These are phyloP conservation scores for Watsonalla cultraria DNA, from an alignment of 2,888 invertebrate genomes.

Conservation along the genomic window DNA sequence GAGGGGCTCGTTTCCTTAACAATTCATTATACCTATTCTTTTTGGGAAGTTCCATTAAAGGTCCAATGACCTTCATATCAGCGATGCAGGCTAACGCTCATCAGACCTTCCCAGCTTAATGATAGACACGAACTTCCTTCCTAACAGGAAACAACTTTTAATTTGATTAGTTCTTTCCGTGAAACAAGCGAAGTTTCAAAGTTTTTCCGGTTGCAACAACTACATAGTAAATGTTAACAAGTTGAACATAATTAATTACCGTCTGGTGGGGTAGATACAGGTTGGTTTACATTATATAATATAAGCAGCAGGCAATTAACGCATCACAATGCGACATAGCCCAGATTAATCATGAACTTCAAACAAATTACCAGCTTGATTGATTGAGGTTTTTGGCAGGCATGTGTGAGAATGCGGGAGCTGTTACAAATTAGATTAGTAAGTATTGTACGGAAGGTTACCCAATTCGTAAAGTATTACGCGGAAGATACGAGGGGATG, in stretches of 20 bases:
- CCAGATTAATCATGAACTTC: slow-evolving; percentile 12
- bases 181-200: slow-evolving; percentile 33
- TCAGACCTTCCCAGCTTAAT: slow-evolving; percentile 18
- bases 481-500: too few species aligned
- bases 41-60: slow-evolving; percentile 16
- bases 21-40: slow-evolving; percentile 12
- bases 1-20: slow-evolving; percentile 20
- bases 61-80: slow-evolving; percentile 21
- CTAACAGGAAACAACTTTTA: slow-evolving; percentile 43
- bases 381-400: slow-evolving; percentile 18
- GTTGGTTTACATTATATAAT: slow-evolving; percentile 2
- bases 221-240: slow-evolving; percentile 23
- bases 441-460: not conserved
- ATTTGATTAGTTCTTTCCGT: slow-evolving; percentile 51
- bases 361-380: slow-evolving; percentile 15
- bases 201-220: slow-evolving; percentile 30
- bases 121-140: slow-evolving; percentile 17
- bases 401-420: slow-evolving; percentile 3
- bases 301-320: slow-evolving; percentile 1
- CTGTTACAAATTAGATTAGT: not conserved
- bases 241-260: slow-evolving; percentile 27
- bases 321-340: slow-evolving; percentile 6
- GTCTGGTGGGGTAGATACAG: not conserved
- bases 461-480: not conserved
- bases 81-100: slow-evolving; percentile 3